phyloP scores from a whole-genome alignment of 2,797 vertebrate species.

The Melanotaenia boesemani region DNA sequence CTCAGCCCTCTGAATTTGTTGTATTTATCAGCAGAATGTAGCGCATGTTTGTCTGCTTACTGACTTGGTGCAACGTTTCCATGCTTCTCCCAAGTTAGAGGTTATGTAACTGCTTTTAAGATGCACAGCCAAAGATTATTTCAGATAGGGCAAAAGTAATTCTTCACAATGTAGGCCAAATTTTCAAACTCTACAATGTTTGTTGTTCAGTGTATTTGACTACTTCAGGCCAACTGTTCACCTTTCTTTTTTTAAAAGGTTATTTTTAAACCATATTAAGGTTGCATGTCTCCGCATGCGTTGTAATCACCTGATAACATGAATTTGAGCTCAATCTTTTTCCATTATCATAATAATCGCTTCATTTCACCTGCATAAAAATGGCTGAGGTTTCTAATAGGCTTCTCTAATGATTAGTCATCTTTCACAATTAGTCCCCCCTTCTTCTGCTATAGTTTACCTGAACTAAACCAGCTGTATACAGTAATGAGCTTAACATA shows the following conservation, averaged over 20 bases:
- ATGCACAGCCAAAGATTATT: not conserved
- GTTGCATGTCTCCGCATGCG: not conserved
- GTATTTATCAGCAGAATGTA: not conserved
- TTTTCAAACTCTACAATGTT: not conserved
- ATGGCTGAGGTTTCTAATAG: not conserved
- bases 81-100: not conserved
- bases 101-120: not conserved
- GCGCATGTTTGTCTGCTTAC: not conserved
- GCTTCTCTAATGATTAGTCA: not conserved
- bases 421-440: not conserved
- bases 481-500: not conserved
- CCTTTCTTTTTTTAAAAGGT: not conserved
- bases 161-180: not conserved
- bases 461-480: not conserved
- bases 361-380: not conserved
- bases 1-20: not conserved
- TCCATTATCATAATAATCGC: not conserved
- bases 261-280: not conserved
- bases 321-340: not conserved
- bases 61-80: not conserved
- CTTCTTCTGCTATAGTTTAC: not conserved
- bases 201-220: not conserved
- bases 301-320: not conserved
- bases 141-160: not conserved
- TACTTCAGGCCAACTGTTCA: not conserved